A percentile compares a stretch with the other conserved stretches of the same genome.
phyloP scores from a whole-genome alignment of 2,113 vertebrate species.

The Motacilla tschutschensis region DNA sequence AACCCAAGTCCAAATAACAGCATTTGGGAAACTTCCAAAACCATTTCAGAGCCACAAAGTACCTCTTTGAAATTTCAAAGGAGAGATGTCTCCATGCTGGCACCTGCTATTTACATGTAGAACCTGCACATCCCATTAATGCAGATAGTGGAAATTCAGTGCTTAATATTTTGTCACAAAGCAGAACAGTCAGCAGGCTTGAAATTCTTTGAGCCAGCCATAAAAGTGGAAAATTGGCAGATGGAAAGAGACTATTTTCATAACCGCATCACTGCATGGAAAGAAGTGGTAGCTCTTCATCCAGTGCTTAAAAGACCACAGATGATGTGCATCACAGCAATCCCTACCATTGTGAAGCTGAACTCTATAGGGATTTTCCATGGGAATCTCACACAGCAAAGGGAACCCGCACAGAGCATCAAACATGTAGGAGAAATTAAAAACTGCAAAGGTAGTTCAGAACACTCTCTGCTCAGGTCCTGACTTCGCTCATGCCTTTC shows the following conservation, averaged over 20 bases:
- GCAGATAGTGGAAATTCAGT: constrained; percentile 6
- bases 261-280: not conserved
- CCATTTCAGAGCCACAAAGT: not conserved
- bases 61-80: constrained; percentile 9
- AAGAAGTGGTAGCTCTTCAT: not conserved
- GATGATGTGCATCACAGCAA: not conserved
- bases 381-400: not conserved
- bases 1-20: not conserved
- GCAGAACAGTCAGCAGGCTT: constrained; percentile 14
- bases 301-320: not conserved
- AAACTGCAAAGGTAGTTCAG: not conserved
- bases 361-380: not conserved
- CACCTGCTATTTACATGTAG: not conserved
- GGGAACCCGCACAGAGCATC: not conserved
- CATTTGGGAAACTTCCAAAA: not conserved
- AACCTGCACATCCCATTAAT: not conserved
- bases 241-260: not conserved
- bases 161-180: constrained; percentile 27
- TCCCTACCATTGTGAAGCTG: not conserved
- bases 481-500: not conserved
- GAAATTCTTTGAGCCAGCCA: constrained; percentile 1
- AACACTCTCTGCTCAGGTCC: not conserved
- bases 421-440: not conserved
- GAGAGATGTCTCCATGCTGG: not conserved
- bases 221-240: not conserved